These are phyloP conservation scores for Mus minutoides DNA, from an alignment of 2,797 vertebrate species.

Conservation along the genomic window DNA sequence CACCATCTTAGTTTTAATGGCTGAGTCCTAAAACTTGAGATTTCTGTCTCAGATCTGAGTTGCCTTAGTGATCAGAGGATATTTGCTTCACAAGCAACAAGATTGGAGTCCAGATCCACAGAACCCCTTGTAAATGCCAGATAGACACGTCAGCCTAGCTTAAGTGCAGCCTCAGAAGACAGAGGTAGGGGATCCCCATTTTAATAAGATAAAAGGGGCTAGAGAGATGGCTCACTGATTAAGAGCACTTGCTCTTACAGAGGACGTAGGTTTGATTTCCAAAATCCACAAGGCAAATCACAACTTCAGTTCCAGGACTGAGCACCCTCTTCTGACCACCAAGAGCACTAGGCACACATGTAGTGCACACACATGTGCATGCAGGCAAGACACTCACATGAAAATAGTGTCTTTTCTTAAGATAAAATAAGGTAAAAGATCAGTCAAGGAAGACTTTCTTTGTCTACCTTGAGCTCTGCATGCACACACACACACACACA, in stretches of 20 bases:
- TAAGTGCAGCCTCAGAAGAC: neutral
- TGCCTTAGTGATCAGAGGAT: neutral
- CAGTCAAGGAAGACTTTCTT: neutral
- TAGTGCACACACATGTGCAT: neutral
- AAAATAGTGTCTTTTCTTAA: neutral
- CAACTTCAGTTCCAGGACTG: neutral
- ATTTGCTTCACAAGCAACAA: neutral
- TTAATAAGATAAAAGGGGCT: neutral
- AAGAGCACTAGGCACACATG: neutral
- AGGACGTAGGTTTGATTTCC: neutral
- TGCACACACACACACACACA: neutral
- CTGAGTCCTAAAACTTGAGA: neutral
- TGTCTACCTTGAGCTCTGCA: neutral
- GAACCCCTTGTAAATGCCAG: neutral
- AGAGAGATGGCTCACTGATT: neutral
- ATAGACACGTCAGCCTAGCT: neutral
- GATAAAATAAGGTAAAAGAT: neutral
- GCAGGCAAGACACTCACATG: neutral
- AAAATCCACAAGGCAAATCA: neutral
- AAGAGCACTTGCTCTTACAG: neutral
- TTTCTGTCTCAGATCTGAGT: neutral
- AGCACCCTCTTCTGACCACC: neutral
- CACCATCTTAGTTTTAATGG: neutral
- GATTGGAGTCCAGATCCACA: neutral
- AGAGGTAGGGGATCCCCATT: neutral